phyloP scores from a whole-genome alignment of 2,797 vertebrate genomes.

The Masticophis lateralis region DNA sequence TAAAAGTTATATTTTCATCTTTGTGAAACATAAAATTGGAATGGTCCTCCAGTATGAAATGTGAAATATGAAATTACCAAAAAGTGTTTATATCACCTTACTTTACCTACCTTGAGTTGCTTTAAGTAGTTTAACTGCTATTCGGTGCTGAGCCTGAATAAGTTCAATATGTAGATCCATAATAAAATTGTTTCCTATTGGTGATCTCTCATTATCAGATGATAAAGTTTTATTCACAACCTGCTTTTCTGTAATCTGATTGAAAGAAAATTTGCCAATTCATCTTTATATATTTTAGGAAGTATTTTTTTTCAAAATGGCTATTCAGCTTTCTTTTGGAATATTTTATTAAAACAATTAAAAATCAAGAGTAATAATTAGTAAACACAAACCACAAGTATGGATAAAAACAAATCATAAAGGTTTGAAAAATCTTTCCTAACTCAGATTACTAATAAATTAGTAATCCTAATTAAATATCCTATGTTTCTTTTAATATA shows the following conservation, averaged over 20 bases:
- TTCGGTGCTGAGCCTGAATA: slow-evolving; percentile 80
- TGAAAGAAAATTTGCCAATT: slow-evolving; percentile 49
- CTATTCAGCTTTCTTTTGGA: neutral
- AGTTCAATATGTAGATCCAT: slow-evolving; percentile 88
- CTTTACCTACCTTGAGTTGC: slow-evolving; percentile 63
- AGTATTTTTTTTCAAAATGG: neutral
- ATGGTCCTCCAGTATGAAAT: neutral
- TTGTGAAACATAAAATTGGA: neutral
- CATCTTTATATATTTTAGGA: neutral
- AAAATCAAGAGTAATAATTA: neutral
- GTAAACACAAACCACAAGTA: neutral
- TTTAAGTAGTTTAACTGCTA: slow-evolving; percentile 80
- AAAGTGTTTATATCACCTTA: slow-evolving; percentile 19
- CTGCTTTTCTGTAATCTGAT: slow-evolving; percentile 48
- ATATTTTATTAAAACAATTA: neutral
- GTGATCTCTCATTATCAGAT: slow-evolving; percentile 45
- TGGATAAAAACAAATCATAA: neutral
- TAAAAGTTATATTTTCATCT: neutral
- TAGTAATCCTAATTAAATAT: neutral
- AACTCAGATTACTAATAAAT: neutral
- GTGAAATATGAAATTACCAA: neutral
- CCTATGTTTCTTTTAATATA: neutral
- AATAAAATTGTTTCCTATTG: slow-evolving; percentile 61
- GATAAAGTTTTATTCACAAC: slow-evolving; percentile 42
- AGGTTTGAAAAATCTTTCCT: neutral